Base-by-base conservation (phyloP, 1,140 invertebrate species). In the Chionoecetes opilio region DNA sequence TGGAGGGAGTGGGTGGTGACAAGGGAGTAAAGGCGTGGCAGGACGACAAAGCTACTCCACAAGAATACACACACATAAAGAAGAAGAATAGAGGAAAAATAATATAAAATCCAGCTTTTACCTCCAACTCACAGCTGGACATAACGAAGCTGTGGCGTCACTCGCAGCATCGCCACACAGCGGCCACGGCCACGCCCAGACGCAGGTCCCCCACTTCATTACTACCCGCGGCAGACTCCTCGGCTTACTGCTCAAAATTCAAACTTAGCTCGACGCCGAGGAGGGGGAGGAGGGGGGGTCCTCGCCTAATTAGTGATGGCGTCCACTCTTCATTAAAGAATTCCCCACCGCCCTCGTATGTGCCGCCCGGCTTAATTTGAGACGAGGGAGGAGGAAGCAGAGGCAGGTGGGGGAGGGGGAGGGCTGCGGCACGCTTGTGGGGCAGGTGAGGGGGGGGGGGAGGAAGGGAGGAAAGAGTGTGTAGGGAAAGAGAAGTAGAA, bases 281-380 rank as follows among this genome's bases (percentile, higher is more conserved):
- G n/a, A 75, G 63, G 63, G n/a, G 63, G 63, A 75, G 63, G 63
- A 94, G 53, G 32, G 53, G 94, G 95, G 93, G 95, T 95, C 95
- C 94, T 95, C 93, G 92, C 88, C 95, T 93, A 95, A 95, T 95
- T 95, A 95, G 92, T 85, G 95, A 91, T 93, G 92, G 95, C 95
- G 95, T 88, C 38, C 91, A 34, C 95, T 95, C 95, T 95, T 95
- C 95, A 95, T 95, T 95, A 95, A 94, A 95, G 95, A 95, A 95
- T 91, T 94, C 93, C 95, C 95, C 86, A 82, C 95, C 92, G 92
- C 92, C 86, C 91, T 91, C 31, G 82, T 53, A 85, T 88, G 84
- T 94, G 82, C 94, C 29, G 35, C 82, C 82, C 35, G 37, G 84
- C 46, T 91, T 92, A 95, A 95, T 95, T 92, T 92, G 82, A 38